Evolutionary conservation across 1,140 invertebrate genomes (phyloP).

Genomic region (Anastrepha obliqua): DNA sequence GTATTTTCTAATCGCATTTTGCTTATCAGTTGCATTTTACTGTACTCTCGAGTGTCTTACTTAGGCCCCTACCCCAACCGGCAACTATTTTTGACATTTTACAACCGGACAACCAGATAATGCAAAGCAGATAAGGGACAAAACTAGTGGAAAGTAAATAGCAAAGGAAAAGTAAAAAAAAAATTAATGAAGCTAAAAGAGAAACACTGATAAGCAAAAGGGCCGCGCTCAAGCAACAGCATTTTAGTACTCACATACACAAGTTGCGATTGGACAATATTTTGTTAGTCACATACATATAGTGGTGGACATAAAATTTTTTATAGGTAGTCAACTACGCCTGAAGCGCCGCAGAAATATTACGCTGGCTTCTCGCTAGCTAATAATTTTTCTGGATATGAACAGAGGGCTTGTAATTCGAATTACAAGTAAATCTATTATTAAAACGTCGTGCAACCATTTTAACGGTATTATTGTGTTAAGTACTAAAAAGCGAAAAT

Average conservation of each 20-base stretch:
- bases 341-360: too few relatives aligned
- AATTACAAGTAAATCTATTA: too few relatives aligned
- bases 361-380: too few relatives aligned
- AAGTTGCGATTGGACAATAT: too few relatives aligned
- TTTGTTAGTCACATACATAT: background rate
- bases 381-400: too few relatives aligned
- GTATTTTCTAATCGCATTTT: slow-evolving; percentile 18
- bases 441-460: too few relatives aligned
- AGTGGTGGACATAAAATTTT: background rate
- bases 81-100: slow-evolving; percentile 38
- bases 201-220: background rate
- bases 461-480: too few relatives aligned
- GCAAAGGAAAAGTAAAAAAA: background rate
- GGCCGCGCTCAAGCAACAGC: background rate
- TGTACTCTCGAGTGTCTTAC: background rate
- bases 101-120: slow-evolving; percentile 10
- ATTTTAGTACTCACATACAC: too few relatives aligned
- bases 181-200: background rate
- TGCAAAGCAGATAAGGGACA: background rate
- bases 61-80: slow-evolving; percentile 43
- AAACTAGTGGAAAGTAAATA: background rate
- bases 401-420: too few relatives aligned
- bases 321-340: background rate
- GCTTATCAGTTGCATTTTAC: slow-evolving; percentile 27
- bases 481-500: too few relatives aligned